Evolutionary conservation across 2,888 invertebrate species (phyloP).

Genomic region (Therioaphis trifolii): DNA sequence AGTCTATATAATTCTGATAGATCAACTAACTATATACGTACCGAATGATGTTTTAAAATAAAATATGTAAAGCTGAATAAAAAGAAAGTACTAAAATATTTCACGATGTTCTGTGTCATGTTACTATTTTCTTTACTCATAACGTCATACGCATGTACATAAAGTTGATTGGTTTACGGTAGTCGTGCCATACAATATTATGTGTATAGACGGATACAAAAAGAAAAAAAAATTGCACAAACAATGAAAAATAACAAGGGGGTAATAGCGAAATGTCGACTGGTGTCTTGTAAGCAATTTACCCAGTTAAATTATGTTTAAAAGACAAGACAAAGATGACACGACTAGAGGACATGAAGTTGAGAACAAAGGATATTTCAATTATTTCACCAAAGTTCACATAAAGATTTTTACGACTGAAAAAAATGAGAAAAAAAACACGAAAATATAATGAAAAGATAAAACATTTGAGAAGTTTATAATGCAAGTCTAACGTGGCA

Average conservation of each 20-base stretch:
- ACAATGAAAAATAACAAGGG: constrained; percentile 39
- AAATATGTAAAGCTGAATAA: background rate
- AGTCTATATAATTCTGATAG: too few species aligned
- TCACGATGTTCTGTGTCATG: background rate
- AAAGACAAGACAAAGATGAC: constrained; percentile 42
- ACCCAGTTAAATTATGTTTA: constrained; percentile 36
- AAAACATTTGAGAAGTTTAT: constrained; percentile 38
- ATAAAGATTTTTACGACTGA: constrained; percentile 42
- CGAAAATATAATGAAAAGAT: constrained; percentile 22
- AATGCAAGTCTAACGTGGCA: constrained; percentile 10
- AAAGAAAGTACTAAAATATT: constrained; percentile 4
- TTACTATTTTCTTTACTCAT: background rate
- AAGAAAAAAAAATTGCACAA: constrained; percentile 4
- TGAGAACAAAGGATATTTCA: constrained; percentile 49
- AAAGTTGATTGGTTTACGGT: constrained; percentile 1
- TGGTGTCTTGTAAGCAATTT: constrained; percentile 44
- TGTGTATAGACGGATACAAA: constrained; percentile 16
- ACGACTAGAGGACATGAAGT: constrained; percentile 44
- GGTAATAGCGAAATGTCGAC: constrained; percentile 45
- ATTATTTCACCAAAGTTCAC: constrained; percentile 45
- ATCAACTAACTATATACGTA: too few species aligned
- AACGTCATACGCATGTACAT: too few species aligned
- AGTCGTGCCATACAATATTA: background rate
- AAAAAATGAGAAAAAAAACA: background rate
- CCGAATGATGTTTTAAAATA: background rate